A percentile compares a stretch with the other conserved stretches of the same genome.
Conservation (phyloP, 2,797 vertebrate species). For the Gymnothorax reevesii region DNA sequence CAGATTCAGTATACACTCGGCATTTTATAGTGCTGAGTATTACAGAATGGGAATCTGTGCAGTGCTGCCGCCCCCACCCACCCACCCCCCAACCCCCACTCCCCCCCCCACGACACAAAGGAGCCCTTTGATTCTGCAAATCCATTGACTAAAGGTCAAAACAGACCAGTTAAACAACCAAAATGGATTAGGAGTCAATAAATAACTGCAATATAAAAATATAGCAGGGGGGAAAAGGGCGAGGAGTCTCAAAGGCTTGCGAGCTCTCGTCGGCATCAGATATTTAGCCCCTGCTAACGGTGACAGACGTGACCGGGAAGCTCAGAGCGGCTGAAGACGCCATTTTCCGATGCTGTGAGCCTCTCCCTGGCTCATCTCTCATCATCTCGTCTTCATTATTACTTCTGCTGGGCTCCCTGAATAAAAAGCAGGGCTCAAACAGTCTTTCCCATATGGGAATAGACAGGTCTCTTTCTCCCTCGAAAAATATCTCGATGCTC, state of each 20-base stretch:
- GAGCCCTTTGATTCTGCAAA: constrained; percentile 11
- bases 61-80: not conserved
- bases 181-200: constrained; percentile 50
- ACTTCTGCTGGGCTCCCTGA: constrained; percentile 29
- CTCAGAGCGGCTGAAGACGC: not conserved
- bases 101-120: not conserved
- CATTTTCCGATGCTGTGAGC: constrained; percentile 23
- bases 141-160: constrained; percentile 45
- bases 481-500: not conserved
- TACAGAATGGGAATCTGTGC: not conserved
- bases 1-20: not conserved
- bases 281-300: constrained; percentile 52
- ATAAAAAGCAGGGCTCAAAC: constrained; percentile 45
- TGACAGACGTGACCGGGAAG: constrained; percentile 47
- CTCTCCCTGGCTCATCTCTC: constrained; percentile 42
- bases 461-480: not conserved
- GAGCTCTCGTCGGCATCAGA: constrained; percentile 47
- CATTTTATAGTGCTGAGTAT: not conserved
- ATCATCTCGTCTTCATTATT: constrained; percentile 41
- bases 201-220: constrained; percentile 39
- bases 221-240: constrained; percentile 45
- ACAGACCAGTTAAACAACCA: constrained; percentile 46
- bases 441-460: not conserved
- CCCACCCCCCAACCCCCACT: not conserved
- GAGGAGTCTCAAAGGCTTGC: constrained; percentile 51